A percentile compares a stretch with the other conserved stretches of the same genome.
These are phyloP conservation scores for Cartodere bifasciata DNA, from an alignment of 2,888 invertebrate genomes.

Conservation along the genomic window DNA sequence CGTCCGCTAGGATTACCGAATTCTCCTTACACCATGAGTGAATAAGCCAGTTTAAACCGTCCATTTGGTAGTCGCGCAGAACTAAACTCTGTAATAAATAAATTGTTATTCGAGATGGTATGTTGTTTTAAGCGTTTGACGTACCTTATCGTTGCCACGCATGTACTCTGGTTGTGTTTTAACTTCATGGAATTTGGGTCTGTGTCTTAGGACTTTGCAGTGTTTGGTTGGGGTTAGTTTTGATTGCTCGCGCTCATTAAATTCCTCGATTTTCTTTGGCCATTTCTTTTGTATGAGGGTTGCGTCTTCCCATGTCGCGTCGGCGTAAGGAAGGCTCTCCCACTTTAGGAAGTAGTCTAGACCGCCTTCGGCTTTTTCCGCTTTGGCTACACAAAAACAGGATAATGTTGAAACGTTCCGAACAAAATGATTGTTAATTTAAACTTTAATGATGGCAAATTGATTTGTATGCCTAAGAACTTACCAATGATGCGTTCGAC, in stretches of 20 bases:
- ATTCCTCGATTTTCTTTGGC: constrained; percentile 73
- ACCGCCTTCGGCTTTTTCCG: constrained; percentile 58
- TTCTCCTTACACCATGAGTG: constrained; percentile 98
- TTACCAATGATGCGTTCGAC: constrained; percentile 79
- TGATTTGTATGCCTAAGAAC: constrained; percentile 17
- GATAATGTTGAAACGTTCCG: background rate
- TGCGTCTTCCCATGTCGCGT: constrained; percentile 97
- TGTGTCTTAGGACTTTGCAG: constrained; percentile 68
- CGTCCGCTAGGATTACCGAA: constrained; percentile 96
- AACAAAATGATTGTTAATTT: too few species aligned
- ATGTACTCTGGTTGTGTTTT: constrained; percentile 85
- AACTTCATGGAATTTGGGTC: constrained; percentile 89
- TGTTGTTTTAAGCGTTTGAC: constrained; percentile 2
- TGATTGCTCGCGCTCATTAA: constrained; percentile 72
- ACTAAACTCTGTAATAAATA: constrained; percentile 45
- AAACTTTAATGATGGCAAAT: constrained; percentile 2
- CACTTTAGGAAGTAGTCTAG: constrained; percentile 96
- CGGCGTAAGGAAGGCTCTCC: constrained; percentile 93
- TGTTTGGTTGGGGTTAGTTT: constrained; percentile 83
- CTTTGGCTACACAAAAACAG: constrained; percentile 42
- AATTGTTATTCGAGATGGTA: constrained; percentile 4
- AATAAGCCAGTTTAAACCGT: constrained; percentile 97
- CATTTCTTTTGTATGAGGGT: constrained; percentile 72
- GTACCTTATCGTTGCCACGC: constrained; percentile 58
- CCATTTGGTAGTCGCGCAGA: constrained; percentile 95